Percentiles rank a stretch among this genome's conserved stretches.
These are phyloP conservation scores for Amblyopsis rosae DNA, from an alignment of 2,113 vertebrate species.

Conservation along the genomic window DNA sequence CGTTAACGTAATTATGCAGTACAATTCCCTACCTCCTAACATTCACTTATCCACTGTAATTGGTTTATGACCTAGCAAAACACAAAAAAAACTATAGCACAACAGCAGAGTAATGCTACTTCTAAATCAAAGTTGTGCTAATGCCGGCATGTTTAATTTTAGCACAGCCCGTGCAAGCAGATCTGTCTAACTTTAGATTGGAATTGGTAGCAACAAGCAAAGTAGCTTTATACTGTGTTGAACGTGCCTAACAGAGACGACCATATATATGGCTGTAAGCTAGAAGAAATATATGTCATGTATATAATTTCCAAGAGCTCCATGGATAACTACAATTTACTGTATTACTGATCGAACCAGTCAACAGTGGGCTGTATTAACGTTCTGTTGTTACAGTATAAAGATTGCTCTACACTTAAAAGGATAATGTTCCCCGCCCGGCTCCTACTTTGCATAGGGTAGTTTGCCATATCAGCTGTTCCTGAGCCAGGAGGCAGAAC, in stretches of 20 bases:
- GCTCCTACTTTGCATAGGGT: slow-evolving; percentile 56
- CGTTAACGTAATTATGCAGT: neutral
- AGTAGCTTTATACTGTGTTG: slow-evolving; percentile 49
- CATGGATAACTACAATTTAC: neutral
- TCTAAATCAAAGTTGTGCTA: slow-evolving; percentile 32
- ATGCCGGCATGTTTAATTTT: slow-evolving; percentile 54
- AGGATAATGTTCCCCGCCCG: slow-evolving; percentile 41
- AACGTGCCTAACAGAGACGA: slow-evolving; percentile 38
- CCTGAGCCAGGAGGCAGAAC: slow-evolving; percentile 58
- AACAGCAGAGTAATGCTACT: slow-evolving; percentile 28
- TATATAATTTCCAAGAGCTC: too few species aligned
- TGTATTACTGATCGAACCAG: slow-evolving; percentile 9
- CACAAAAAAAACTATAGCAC: slow-evolving; percentile 8
- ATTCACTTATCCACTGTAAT: slow-evolving; percentile 15
- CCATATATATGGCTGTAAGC: slow-evolving; percentile 35
- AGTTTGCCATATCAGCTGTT: slow-evolving; percentile 71
- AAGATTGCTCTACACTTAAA: slow-evolving; percentile 24
- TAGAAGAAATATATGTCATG: slow-evolving; percentile 8
- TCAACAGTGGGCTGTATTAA: slow-evolving; percentile 8
- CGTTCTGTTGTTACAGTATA: slow-evolving; percentile 7
- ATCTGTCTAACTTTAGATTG: slow-evolving; percentile 60
- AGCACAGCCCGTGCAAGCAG: slow-evolving; percentile 39
- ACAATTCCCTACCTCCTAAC: slow-evolving; percentile 1
- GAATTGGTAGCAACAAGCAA: slow-evolving; percentile 47
- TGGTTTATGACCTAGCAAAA: slow-evolving; percentile 24